Evolutionary conservation across 2,888 invertebrate genomes (phyloP).

Genomic region (Ochropleura plecta): DNA sequence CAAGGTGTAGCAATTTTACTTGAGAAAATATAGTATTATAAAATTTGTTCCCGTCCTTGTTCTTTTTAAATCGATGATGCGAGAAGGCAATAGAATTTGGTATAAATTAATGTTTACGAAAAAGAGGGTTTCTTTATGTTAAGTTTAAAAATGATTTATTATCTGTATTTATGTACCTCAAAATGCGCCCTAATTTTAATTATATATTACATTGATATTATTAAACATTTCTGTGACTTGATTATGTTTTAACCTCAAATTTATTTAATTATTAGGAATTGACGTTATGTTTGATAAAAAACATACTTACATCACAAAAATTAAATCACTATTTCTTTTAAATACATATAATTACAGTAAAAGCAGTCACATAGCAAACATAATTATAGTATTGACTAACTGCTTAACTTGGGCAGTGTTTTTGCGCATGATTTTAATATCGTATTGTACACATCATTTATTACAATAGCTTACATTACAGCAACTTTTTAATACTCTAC

Average conservation of each 20-base stretch:
- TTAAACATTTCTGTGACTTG: background rate
- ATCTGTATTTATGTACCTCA: background rate
- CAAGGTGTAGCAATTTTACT: constrained; percentile 98
- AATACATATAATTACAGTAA: constrained; percentile 44
- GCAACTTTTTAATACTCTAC: constrained; percentile 13
- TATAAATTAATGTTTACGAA: background rate
- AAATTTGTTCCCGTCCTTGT: background rate
- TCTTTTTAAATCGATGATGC: background rate
- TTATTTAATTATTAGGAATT: too few species aligned
- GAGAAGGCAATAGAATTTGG: background rate
- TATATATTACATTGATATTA: background rate
- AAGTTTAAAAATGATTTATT: background rate
- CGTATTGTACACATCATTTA: constrained; percentile 20
- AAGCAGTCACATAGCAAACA: constrained; percentile 48
- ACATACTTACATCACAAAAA: background rate
- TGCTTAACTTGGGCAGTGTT: constrained; percentile 40
- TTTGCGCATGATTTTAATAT: constrained; percentile 37
- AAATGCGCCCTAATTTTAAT: background rate
- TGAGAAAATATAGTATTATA: constrained; percentile 87
- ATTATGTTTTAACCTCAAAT: background rate
- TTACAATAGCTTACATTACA: constrained; percentile 29
- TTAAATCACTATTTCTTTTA: constrained; percentile 7
- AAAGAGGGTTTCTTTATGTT: background rate
- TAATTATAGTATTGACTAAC: constrained; percentile 9
- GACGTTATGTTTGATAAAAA: too few species aligned